Conservation (phyloP, 1,140 invertebrate species). For the Lepidurus apus region DNA sequence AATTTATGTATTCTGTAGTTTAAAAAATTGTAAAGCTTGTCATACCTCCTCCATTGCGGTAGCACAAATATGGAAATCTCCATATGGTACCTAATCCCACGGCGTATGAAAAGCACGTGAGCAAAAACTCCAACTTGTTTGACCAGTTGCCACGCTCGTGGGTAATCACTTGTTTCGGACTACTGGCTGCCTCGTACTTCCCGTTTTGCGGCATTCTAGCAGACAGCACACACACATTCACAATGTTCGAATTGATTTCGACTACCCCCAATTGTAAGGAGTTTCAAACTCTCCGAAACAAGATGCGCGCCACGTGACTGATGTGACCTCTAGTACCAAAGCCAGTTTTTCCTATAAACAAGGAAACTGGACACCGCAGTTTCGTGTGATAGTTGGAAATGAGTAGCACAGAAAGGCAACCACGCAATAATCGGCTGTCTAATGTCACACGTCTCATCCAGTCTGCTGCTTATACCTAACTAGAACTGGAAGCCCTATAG, state of each 20-base stretch:
- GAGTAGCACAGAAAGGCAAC: too few species aligned
- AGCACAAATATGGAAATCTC: slow-evolving; percentile 67
- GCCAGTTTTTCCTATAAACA: too few species aligned
- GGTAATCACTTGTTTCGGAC: slow-evolving; percentile 38
- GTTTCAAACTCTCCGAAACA: too few species aligned
- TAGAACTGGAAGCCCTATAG: not conserved
- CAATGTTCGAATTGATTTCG: not conserved
- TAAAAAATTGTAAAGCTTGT: slow-evolving; percentile 30
- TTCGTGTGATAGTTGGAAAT: too few species aligned
- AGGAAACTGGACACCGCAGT: too few species aligned
- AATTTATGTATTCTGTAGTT: not conserved
- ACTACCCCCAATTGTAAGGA: too few species aligned
- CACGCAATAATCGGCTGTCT: too few species aligned
- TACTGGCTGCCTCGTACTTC: not conserved
- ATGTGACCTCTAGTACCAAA: too few species aligned
- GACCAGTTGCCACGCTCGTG: slow-evolving; percentile 62
- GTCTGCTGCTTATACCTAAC: not conserved
- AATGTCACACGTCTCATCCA: not conserved
- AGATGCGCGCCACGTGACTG: too few species aligned
- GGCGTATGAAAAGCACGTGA: slow-evolving; percentile 67
- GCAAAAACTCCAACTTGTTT: slow-evolving; percentile 65
- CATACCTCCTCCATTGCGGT: slow-evolving; percentile 58
- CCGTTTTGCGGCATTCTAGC: not conserved
- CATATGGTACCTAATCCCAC: slow-evolving; percentile 71
- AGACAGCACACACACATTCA: not conserved